These are phyloP conservation scores for Drosophila quinaria DNA, from an alignment of 2,888 invertebrate genomes.

Conservation along the genomic window DNA sequence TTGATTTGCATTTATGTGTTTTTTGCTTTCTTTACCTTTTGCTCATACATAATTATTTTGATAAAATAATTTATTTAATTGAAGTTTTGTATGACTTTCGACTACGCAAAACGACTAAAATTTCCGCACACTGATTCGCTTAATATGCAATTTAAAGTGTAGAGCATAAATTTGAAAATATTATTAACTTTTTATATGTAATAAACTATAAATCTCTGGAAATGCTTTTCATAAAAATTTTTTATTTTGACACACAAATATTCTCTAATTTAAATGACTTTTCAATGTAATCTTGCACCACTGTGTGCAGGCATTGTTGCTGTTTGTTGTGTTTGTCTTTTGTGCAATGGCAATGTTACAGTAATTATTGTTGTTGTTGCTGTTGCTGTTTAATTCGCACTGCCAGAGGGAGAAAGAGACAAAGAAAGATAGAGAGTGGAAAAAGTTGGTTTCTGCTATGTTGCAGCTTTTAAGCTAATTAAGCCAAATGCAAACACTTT, in stretches of 20 bases:
- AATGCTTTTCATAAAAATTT: neutral
- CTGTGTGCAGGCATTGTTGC: slow-evolving; percentile 34
- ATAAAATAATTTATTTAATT: slow-evolving; percentile 75
- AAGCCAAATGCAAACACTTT: slow-evolving; percentile 51
- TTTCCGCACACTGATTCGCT: slow-evolving; percentile 29
- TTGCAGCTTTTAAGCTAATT: slow-evolving; percentile 57
- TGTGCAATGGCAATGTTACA: slow-evolving; percentile 23
- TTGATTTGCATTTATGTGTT: slow-evolving; percentile 33
- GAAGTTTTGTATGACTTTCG: slow-evolving; percentile 67
- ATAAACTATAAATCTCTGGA: neutral
- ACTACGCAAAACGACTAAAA: slow-evolving; percentile 12
- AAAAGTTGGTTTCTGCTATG: slow-evolving; percentile 24
- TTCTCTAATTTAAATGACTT: neutral
- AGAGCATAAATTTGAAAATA: neutral
- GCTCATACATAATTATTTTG: slow-evolving; percentile 71
- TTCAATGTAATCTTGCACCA: slow-evolving; percentile 26
- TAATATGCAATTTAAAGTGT: neutral
- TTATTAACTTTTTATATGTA: neutral
- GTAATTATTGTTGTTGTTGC: slow-evolving; percentile 18
- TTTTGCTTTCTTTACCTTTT: slow-evolving; percentile 34
- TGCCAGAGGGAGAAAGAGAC: neutral
- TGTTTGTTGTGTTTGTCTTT: slow-evolving; percentile 49
- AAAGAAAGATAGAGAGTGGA: neutral
- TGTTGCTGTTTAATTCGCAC: slow-evolving; percentile 21
- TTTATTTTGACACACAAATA: neutral